These are phyloP conservation scores for Drosophila subsilvestris DNA, from an alignment of 2,888 invertebrate genomes.

Conservation along the genomic window DNA sequence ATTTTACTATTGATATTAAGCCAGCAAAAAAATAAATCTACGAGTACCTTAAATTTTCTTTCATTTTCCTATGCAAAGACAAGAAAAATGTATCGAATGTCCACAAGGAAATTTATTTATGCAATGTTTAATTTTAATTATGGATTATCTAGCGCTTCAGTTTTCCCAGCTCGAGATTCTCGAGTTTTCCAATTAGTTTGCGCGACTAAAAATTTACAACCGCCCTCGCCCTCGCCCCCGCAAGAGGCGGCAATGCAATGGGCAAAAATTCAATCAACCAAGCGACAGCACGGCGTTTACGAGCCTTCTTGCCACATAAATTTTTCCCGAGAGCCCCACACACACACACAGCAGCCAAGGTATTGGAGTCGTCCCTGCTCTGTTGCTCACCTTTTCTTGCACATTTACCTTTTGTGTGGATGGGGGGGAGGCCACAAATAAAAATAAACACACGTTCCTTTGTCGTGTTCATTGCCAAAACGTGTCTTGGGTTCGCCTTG, in stretches of 20 bases:
- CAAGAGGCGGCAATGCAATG: conserved; percentile 16
- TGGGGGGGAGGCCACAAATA: conserved; percentile 57
- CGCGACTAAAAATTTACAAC: conserved; percentile 47
- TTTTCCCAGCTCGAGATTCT: background rate
- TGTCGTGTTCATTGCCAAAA: conserved; percentile 69
- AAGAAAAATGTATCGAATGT: background rate
- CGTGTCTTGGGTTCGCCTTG: conserved; percentile 54
- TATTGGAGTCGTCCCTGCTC: conserved; percentile 18
- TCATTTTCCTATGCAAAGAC: background rate
- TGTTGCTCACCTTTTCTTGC: conserved; percentile 10
- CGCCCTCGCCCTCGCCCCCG: background rate
- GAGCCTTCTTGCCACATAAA: conserved; percentile 65
- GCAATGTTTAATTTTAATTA: conserved; percentile 8
- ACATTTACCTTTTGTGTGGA: conserved; percentile 22
- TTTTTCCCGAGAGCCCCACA: conserved; percentile 31
- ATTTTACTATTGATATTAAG: background rate
- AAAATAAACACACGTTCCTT: conserved; percentile 68
- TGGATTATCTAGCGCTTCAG: background rate
- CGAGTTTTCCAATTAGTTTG: conserved; percentile 4
- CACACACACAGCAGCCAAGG: conserved; percentile 9
- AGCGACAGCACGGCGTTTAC: conserved; percentile 60
- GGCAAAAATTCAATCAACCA: conserved; percentile 58
- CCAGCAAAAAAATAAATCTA: background rate
- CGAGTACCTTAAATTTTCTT: no score
- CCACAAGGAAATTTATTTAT: background rate